A percentile compares a stretch with the other conserved stretches of the same genome.
phyloP scores from a whole-genome alignment of 2,888 invertebrate species.

The Lepidocyrtinus sp. region DNA sequence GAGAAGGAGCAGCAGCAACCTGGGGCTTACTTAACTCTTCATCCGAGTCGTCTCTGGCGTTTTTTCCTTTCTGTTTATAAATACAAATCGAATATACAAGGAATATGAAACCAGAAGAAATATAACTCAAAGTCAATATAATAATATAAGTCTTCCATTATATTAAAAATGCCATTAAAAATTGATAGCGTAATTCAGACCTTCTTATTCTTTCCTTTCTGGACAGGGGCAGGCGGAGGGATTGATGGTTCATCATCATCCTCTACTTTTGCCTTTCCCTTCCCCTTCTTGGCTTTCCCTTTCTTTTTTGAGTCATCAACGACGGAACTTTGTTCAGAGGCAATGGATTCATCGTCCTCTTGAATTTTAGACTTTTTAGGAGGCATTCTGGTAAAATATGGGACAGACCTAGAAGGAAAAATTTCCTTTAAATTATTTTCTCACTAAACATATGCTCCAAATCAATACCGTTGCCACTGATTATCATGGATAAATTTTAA shows the following conservation, averaged over 20 bases:
- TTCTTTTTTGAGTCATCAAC: slow-evolving; percentile 13
- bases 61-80: slow-evolving; percentile 29
- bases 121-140: too few species aligned
- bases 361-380: slow-evolving; percentile 30
- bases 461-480: too few species aligned
- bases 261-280: slow-evolving; percentile 34
- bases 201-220: slow-evolving; percentile 20
- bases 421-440: too few species aligned
- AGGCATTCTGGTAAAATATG: slow-evolving; percentile 27
- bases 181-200: too few species aligned
- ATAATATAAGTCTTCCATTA: too few species aligned
- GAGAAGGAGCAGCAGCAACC: too few species aligned
- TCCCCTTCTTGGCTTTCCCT: slow-evolving; percentile 26
- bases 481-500: too few species aligned
- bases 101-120: too few species aligned
- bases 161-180: too few species aligned
- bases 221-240: background rate
- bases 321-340: slow-evolving; percentile 26
- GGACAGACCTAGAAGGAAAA: too few species aligned
- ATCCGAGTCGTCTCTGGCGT: slow-evolving; percentile 46
- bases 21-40: slow-evolving; percentile 39
- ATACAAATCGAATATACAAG: background rate
- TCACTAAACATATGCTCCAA: too few species aligned
- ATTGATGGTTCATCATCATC: slow-evolving; percentile 18
- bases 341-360: slow-evolving; percentile 43